Evolutionary conservation across 2,113 vertebrate genomes (phyloP).

Genomic region (Grammomys dolichurus): DNA sequence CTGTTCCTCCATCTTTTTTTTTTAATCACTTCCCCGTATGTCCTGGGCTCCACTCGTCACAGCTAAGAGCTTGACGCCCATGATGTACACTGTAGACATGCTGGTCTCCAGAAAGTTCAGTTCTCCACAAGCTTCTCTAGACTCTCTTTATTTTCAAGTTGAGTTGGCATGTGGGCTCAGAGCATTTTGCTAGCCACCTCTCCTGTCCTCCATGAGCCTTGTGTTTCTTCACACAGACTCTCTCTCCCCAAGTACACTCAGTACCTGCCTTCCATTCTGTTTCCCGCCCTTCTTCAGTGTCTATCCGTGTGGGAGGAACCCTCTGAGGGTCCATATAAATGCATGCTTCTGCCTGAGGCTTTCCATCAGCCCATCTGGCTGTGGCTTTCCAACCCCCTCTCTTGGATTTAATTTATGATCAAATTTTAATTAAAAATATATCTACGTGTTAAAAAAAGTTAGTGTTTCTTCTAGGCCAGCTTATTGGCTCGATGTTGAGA

Average conservation of each 20-base stretch:
- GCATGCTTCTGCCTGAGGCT: rapidly evolving
- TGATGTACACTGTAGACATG: rapidly evolving
- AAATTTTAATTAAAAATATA: conserved; percentile 45
- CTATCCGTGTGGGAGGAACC: not conserved
- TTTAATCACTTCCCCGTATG: not conserved
- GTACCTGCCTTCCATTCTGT: not conserved
- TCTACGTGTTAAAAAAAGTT: conserved; percentile 5
- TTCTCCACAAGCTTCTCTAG: not conserved
- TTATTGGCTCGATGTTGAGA: conserved; percentile 26
- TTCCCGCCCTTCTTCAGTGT: not conserved
- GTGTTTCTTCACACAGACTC: not conserved
- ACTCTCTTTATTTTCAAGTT: not conserved
- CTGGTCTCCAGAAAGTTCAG: not conserved
- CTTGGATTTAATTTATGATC: not conserved
- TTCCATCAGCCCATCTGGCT: not conserved
- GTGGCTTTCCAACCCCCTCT: not conserved
- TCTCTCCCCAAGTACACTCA: not conserved
- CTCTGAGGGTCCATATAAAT: not conserved
- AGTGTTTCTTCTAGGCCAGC: not conserved
- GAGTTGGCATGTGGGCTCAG: not conserved
- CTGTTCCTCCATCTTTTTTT: not conserved
- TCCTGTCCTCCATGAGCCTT: not conserved
- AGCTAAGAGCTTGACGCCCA: rapidly evolving
- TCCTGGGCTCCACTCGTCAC: too few relatives aligned
- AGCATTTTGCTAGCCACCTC: not conserved